phyloP scores from a whole-genome alignment of 2,113 vertebrate species.

The Pao palembangensis region DNA sequence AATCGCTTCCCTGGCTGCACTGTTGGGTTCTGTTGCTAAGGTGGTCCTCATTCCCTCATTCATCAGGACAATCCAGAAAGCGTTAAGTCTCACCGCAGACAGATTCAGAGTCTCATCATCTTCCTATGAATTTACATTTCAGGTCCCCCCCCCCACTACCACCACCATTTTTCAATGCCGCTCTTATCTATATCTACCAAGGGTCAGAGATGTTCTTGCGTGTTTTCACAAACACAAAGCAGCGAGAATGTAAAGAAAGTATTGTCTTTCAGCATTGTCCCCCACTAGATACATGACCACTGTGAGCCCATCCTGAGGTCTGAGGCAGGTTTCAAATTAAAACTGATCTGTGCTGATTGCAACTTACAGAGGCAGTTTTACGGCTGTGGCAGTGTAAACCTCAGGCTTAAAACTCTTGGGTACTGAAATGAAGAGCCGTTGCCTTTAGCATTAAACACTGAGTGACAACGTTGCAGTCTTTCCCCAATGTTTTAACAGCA shows the following conservation, averaged over 20 bases:
- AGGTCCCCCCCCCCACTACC: conserved; percentile 10
- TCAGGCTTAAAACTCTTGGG: not conserved
- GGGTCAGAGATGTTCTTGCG: conserved; percentile 15
- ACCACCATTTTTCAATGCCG: conserved; percentile 38
- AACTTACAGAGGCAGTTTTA: too few relatives aligned
- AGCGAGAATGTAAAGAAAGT: conserved; percentile 1
- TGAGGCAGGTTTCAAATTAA: not conserved
- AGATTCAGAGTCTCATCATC: conserved; percentile 47
- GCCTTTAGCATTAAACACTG: not conserved
- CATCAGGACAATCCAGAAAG: conserved; percentile 49
- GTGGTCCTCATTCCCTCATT: conserved; percentile 50
- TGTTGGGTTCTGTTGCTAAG: conserved; percentile 26
- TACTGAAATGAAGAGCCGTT: not conserved
- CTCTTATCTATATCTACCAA: conserved; percentile 57
- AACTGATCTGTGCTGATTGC: conserved; percentile 20
- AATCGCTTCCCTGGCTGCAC: not conserved
- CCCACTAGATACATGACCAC: not conserved
- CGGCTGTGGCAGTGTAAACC: not conserved
- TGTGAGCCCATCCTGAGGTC: conserved; percentile 10
- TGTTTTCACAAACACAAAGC: conserved; percentile 26
- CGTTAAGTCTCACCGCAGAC: conserved; percentile 52
- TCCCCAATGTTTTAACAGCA: conserved; percentile 5
- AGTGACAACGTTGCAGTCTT: not conserved
- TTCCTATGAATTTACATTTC: conserved; percentile 52
- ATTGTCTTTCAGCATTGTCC: too few relatives aligned